Conservation (phyloP, 2,888 invertebrate species). For the Thereva unica region DNA sequence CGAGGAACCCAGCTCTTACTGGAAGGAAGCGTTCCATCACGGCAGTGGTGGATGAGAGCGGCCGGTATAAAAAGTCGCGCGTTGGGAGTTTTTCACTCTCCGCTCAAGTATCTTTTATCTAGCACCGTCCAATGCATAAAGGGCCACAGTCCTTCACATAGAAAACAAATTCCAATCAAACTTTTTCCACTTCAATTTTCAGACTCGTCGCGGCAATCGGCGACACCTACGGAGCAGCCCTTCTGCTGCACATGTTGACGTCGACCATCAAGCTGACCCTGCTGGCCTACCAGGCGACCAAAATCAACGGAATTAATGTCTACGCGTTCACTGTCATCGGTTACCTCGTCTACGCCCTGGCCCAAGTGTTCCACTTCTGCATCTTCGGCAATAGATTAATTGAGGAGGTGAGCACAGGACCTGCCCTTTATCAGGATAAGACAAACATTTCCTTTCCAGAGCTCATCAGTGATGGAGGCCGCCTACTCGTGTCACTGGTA, state of each 20-base stretch:
- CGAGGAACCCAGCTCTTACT: no score
- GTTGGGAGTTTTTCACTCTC: no score
- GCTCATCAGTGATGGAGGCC: conserved; percentile 89
- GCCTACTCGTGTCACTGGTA: conserved; percentile 91
- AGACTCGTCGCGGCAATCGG: conserved; percentile 81
- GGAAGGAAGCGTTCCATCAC: no score
- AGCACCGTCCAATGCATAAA: no score
- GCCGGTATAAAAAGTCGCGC: no score
- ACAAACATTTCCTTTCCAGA: conserved; percentile 61
- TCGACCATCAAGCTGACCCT: conserved; percentile 82
- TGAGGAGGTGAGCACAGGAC: conserved; percentile 70
- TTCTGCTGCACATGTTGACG: conserved; percentile 82
- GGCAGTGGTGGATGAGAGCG: no score
- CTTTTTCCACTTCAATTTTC: conserved; percentile 39
- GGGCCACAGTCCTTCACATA: no score
- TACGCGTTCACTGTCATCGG: conserved; percentile 80
- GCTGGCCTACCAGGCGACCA: conserved; percentile 84
- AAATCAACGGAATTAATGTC: conserved; percentile 76
- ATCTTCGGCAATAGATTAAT: conserved; percentile 85
- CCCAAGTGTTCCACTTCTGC: conserved; percentile 85
- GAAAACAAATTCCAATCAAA: not conserved
- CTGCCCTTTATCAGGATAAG: conserved; percentile 5
- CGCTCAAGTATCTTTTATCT: no score
- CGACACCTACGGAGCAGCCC: conserved; percentile 81
- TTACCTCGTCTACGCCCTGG: conserved; percentile 77